Conservation (phyloP, 2,797 vertebrate species). For the Oryzias dopingdopingensis region DNA sequence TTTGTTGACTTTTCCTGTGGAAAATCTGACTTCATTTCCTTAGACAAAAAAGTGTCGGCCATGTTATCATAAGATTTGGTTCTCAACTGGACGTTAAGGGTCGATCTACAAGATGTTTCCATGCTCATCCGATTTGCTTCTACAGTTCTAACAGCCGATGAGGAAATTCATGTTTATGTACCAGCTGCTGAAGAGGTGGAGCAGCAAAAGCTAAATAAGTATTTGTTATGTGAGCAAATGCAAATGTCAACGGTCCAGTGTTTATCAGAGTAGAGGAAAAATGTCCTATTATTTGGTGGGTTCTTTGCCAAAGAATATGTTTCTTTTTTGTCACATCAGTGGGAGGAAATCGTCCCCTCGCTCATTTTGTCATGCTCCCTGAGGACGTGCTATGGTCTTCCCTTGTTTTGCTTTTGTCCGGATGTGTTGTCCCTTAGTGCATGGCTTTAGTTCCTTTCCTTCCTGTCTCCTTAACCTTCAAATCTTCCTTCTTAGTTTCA, state of each 20-base stretch:
- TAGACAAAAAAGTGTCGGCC: slow-evolving; percentile 22
- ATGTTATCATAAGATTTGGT: too few relatives aligned
- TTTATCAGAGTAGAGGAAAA: too few relatives aligned
- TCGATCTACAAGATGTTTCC: too few relatives aligned
- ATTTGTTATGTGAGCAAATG: too few relatives aligned
- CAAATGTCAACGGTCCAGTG: too few relatives aligned
- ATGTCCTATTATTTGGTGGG: slow-evolving; percentile 11
- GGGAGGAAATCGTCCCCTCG: slow-evolving; percentile 44
- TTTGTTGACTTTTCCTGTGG: slow-evolving; percentile 21
- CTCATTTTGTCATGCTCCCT: slow-evolving; percentile 55
- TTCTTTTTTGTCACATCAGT: slow-evolving; percentile 52
- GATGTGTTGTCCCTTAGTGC: slow-evolving; percentile 56
- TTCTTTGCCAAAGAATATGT: slow-evolving; percentile 40
- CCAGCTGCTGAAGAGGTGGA: too few relatives aligned
- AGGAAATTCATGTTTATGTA: too few relatives aligned
- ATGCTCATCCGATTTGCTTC: too few relatives aligned
- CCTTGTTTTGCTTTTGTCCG: slow-evolving; percentile 66
- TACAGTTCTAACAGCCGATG: too few relatives aligned
- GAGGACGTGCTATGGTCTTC: slow-evolving; percentile 59
- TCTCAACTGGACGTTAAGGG: too few relatives aligned
- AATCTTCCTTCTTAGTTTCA: slow-evolving; percentile 39
- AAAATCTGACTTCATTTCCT: slow-evolving; percentile 50
- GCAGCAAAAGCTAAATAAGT: too few relatives aligned
- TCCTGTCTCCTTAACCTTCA: slow-evolving; percentile 20
- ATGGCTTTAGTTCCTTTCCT: slow-evolving; percentile 44